Evolutionary conservation across 2,113 vertebrate species (phyloP).

Genomic region (Carlito syrichta): DNA sequence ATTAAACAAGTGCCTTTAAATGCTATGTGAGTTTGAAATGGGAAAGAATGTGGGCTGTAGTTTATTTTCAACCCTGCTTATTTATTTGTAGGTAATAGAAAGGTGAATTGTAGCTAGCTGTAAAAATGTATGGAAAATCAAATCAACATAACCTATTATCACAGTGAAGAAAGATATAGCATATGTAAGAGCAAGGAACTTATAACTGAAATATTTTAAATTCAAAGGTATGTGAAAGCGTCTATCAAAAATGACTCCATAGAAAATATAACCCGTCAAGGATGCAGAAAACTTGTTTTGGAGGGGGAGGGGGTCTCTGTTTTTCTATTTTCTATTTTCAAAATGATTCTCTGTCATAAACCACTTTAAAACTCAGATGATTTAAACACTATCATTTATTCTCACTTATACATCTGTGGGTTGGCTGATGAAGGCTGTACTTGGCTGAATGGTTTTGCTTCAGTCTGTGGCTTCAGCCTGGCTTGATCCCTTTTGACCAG

Average conservation of each 20-base stretch:
- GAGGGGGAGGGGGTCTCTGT: neutral
- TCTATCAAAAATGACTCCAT: neutral
- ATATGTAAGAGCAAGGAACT: neutral
- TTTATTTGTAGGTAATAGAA: slow-evolving; percentile 44
- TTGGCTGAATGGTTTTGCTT: neutral
- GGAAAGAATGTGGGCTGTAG: neutral
- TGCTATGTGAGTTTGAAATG: slow-evolving; percentile 58
- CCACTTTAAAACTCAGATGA: neutral
- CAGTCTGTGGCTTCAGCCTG: neutral
- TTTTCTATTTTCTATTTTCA: slow-evolving; percentile 3
- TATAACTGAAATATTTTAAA: slow-evolving; percentile 24
- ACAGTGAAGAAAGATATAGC: neutral
- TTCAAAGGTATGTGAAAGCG: neutral
- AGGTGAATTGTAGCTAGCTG: slow-evolving; percentile 24
- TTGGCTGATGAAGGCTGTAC: neutral
- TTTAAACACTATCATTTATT: slow-evolving; percentile 12
- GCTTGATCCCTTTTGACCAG: neutral
- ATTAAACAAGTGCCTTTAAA: slow-evolving; percentile 56
- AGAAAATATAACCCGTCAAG: neutral
- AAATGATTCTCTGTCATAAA: neutral
- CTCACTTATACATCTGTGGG: neutral
- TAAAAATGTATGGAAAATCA: slow-evolving; percentile 36
- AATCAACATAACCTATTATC: slow-evolving; percentile 24
- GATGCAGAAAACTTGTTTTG: slow-evolving; percentile 8
- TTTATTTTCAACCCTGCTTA: slow-evolving; percentile 26